Conservation (phyloP, 2,888 invertebrate genomes). For the Gnatocerus cornutus region DNA sequence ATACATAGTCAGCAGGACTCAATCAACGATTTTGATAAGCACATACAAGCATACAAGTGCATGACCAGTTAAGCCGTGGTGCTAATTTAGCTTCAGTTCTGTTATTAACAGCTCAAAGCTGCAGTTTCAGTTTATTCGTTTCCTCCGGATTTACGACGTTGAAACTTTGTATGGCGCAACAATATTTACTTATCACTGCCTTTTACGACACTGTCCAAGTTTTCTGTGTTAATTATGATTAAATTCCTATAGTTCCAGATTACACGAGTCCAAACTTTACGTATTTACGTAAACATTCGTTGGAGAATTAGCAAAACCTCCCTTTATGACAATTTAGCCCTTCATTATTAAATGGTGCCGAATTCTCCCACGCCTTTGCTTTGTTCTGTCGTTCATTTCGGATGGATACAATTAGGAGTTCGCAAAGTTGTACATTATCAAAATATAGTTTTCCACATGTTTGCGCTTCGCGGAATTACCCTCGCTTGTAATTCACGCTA, state of each 20-base stretch:
- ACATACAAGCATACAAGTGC: too few relatives aligned
- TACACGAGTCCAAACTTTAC: slow-evolving; percentile 22
- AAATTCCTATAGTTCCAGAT: slow-evolving; percentile 30
- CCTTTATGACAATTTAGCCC: slow-evolving; percentile 23
- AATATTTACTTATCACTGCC: slow-evolving; percentile 32
- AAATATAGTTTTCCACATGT: slow-evolving; percentile 36
- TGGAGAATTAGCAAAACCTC: slow-evolving; percentile 8
- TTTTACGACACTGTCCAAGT: slow-evolving; percentile 35
- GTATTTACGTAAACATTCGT: slow-evolving; percentile 39
- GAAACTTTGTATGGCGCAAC: slow-evolving; percentile 11
- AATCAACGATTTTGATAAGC: too few relatives aligned
- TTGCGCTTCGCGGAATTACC: not conserved
- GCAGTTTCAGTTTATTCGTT: slow-evolving; percentile 27
- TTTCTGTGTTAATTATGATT: slow-evolving; percentile 39
- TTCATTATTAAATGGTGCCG: slow-evolving; percentile 27
- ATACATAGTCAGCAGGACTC: too few relatives aligned
- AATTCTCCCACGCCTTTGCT: slow-evolving; percentile 8
- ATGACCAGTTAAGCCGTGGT: not conserved
- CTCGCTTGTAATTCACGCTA: slow-evolving; percentile 10
- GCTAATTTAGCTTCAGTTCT: too few relatives aligned
- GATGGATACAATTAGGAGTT: slow-evolving; percentile 25
- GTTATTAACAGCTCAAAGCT: slow-evolving; percentile 18
- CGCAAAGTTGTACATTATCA: slow-evolving; percentile 20
- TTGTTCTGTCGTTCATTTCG: slow-evolving; percentile 15
- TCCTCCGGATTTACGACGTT: slow-evolving; percentile 28